Percentiles rank a stretch among this genome's conserved stretches.
Conservation (phyloP, 2,888 invertebrate species). For the Sinodicranocentrus sp. region DNA sequence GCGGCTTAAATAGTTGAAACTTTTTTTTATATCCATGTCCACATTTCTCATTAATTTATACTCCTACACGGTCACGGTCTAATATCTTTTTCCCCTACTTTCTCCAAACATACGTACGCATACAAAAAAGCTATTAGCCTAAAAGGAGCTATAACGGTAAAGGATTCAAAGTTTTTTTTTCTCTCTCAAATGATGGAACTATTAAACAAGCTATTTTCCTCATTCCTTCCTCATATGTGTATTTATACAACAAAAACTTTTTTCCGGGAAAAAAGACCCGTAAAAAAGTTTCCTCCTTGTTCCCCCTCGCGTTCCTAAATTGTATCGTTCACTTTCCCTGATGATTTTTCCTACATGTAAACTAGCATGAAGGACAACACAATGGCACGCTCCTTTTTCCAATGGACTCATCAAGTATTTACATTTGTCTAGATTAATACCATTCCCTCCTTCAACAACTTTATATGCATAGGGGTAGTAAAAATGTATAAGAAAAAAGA, state of each 20-base stretch:
- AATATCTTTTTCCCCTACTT: too few species aligned
- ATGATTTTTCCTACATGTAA: neutral
- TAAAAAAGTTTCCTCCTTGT: neutral
- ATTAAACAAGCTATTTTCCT: neutral
- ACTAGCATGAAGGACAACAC: neutral
- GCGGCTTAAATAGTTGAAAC: neutral
- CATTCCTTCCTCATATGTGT: neutral
- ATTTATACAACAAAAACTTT: neutral
- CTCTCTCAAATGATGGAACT: neutral
- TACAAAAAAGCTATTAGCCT: slow-evolving; percentile 11
- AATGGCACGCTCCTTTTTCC: slow-evolving; percentile 26
- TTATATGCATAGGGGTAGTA: slow-evolving; percentile 9
- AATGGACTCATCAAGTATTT: slow-evolving; percentile 61
- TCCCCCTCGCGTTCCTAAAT: neutral
- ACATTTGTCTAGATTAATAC: slow-evolving; percentile 59
- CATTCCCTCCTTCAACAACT: neutral
- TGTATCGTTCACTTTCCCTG: neutral
- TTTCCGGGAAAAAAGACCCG: neutral
- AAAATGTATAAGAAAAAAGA: too few species aligned
- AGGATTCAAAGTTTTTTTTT: neutral
- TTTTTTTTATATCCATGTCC: too few species aligned
- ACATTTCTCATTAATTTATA: too few species aligned
- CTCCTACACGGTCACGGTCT: too few species aligned
- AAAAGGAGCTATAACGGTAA: neutral
- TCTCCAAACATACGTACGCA: too few species aligned